phyloP scores from a whole-genome alignment of 2,113 vertebrate genomes.

The Forbesichthys agassizii region DNA sequence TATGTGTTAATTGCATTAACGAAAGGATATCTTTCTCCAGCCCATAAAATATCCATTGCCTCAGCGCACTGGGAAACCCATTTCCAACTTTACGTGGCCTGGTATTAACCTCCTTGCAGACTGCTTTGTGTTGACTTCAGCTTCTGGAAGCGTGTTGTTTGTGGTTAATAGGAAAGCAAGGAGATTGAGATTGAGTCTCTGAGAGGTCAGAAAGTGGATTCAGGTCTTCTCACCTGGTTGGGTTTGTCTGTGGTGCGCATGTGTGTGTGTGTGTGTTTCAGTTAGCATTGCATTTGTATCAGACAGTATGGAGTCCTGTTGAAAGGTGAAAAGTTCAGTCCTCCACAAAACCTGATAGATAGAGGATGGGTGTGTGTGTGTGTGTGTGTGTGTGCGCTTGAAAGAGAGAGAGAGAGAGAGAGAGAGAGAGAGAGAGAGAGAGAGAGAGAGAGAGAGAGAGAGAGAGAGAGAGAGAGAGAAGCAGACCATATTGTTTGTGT shows the following conservation, averaged over 20 bases:
- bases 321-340: slow-evolving; percentile 34
- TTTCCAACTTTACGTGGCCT: not conserved
- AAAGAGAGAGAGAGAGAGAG: not conserved
- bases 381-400: slow-evolving; percentile 20
- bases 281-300: no score
- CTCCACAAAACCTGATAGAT: not conserved
- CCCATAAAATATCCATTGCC: not conserved
- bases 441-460: not conserved
- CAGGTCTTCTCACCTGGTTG: not conserved
- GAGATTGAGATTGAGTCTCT: no score
- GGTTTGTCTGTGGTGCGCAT: not conserved
- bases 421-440: not conserved
- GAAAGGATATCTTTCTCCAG: not conserved
- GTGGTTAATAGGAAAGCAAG: not conserved
- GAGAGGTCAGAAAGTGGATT: no score
- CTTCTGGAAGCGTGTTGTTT: no score
- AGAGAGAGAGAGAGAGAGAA: slow-evolving; percentile 1
- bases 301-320: not conserved
- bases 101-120: not conserved
- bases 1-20: not conserved
- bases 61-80: not conserved
- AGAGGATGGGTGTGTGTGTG: slow-evolving; percentile 6
- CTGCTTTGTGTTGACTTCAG: not conserved
- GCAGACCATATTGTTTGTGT: slow-evolving; percentile 15
- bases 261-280: not conserved